A percentile compares a stretch with the other conserved stretches of the same genome.
These are phyloP conservation scores for Gymnocheta viridis DNA, from an alignment of 2,888 invertebrate genomes.

Conservation along the genomic window DNA sequence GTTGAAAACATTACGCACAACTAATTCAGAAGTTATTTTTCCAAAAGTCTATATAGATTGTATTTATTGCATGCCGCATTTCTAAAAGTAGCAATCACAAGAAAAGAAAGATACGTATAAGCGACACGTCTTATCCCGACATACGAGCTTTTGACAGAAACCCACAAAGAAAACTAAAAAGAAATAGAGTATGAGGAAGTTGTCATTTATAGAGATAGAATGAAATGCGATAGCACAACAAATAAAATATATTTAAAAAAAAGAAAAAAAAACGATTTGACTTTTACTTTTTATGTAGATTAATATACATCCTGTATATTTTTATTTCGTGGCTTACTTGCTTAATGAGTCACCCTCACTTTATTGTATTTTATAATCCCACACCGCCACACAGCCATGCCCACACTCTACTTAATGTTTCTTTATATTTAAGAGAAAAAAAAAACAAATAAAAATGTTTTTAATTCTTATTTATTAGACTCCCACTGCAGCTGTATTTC, in stretches of 20 bases:
- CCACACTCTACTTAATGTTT: background rate
- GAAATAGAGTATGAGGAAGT: slow-evolving; percentile 10
- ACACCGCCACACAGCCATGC: background rate
- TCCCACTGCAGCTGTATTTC: slow-evolving; percentile 51
- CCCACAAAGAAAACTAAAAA: background rate
- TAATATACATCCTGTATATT: background rate
- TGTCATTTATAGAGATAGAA: background rate
- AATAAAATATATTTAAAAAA: slow-evolving; percentile 6
- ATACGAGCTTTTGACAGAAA: background rate
- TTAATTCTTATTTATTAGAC: slow-evolving; percentile 66
- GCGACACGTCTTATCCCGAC: background rate
- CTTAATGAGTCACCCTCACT: slow-evolving; percentile 49
- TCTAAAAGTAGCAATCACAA: too few species aligned
- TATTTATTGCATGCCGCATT: too few species aligned
- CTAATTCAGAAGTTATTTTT: too few species aligned
- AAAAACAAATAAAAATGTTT: background rate
- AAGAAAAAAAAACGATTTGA: slow-evolving; percentile 7
- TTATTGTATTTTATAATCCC: slow-evolving; percentile 2
- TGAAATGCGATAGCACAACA: background rate
- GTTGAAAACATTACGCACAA: too few species aligned
- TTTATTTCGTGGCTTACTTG: background rate
- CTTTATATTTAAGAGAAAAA: slow-evolving; percentile 17
- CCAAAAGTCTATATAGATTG: too few species aligned
- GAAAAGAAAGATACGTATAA: background rate
- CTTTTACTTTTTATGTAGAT: slow-evolving; percentile 22